Base-by-base conservation (phyloP, 1,140 invertebrate species). In the Drosophila sulfurigaster region DNA sequence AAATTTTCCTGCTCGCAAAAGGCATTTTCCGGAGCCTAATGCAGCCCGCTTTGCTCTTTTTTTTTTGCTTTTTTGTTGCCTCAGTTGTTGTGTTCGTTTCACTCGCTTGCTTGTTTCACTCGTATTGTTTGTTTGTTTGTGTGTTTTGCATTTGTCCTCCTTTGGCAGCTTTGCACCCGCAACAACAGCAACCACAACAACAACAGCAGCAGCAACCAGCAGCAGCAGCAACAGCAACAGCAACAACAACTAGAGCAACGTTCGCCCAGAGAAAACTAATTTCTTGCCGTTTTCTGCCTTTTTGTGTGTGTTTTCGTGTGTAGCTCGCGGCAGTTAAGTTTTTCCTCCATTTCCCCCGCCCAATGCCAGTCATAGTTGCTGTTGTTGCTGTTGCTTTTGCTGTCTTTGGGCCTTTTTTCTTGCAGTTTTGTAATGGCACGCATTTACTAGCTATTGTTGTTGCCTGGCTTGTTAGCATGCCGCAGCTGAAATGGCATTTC, bases 311-410 rank as follows among this genome's bases (percentile, higher is more conserved):
- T 70, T 16, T 72, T 65, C 69, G 64, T 81, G 68, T 74, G 52
- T 85, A 45, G 83, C 82, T 79, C 76, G 79, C 80, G 82, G 83
- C 80, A 68, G 69, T 89, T 89, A 88, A 89, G 83, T 89, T 89
- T 87, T 66, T 20, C 15, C 13, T 13, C 41, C 41, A 3, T n/a
- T 3, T n/a, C 38, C 10, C 38, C 10, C 38, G 8, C 35, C 35
- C 35, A 6, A 6, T 35, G 2, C 35, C 38, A 43, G 4, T 7
- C 41, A 43, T 48, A 57, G 51, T 81, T 63, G 45, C 67, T 62
- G 59, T 67, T 73, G 80, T 75, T 81, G 20, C 20, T 66, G 51
- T 81, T 63, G 45, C 67, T 63, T 54, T 67, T 73, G 80, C 75
- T 81, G 78, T 66, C 16, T 62, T 38, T 58, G 15, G 62, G 43